phyloP scores from a whole-genome alignment of 64 coral and sea anemone genomes.

The Pocillopora damicornis region DNA sequence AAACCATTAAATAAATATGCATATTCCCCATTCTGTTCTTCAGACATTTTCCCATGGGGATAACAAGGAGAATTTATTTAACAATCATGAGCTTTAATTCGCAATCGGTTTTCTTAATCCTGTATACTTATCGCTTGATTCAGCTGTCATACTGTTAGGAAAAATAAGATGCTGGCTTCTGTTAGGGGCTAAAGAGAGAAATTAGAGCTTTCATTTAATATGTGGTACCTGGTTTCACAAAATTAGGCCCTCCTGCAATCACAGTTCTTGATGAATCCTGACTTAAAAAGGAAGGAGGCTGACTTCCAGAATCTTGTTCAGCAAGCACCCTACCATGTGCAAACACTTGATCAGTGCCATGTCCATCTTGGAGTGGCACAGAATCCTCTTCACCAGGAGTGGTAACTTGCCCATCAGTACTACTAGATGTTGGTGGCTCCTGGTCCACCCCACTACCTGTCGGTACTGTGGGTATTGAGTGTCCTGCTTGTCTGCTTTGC shows the following conservation, averaged over 20 bases:
- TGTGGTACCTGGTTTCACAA: conserved; percentile 21
- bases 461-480: not conserved
- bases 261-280: conserved; percentile 29
- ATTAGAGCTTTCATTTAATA: not conserved
- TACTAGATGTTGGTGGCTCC: not conserved
- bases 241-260: conserved; percentile 53
- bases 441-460: not conserved
- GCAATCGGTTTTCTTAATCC: too few relatives aligned
- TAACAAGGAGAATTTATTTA: too few relatives aligned
- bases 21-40: too few relatives aligned
- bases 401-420: not conserved
- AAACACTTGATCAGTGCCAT: not conserved
- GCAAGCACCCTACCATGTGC: not conserved
- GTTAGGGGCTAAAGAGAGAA: not conserved
- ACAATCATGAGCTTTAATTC: too few relatives aligned
- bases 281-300: conserved; percentile 47
- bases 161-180: not conserved
- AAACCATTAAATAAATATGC: too few relatives aligned
- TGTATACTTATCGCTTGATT: too few relatives aligned
- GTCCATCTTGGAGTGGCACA: not conserved
- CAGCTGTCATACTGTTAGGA: too few relatives aligned
- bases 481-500: not conserved
- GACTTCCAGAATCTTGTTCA: not conserved
- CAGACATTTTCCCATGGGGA: too few relatives aligned
- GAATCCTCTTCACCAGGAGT: not conserved